Percentiles rank a stretch among this genome's conserved stretches.
Conservation (phyloP, 1,140 invertebrate genomes). For the Drosophila biarmipes region DNA sequence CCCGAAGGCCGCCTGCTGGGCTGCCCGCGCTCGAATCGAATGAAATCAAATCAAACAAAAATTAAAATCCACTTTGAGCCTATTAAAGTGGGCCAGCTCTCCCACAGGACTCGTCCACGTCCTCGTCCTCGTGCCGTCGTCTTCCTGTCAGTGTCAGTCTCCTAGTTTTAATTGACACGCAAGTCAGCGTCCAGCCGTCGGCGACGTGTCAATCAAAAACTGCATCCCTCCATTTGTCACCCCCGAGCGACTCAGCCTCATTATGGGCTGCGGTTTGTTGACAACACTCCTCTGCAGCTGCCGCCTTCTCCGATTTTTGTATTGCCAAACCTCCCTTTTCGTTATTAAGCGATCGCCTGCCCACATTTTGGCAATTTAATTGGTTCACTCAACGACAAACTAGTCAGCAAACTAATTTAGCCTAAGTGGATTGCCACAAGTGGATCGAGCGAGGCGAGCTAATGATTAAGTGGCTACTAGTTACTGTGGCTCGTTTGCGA, state of each 20-base stretch:
- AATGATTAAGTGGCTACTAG: conserved; percentile 17
- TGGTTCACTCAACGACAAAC: conserved; percentile 30
- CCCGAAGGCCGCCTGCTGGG: conserved; percentile 57
- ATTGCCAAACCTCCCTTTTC: conserved; percentile 24
- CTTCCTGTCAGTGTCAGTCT: conserved; percentile 54
- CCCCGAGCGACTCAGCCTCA: conserved; percentile 44
- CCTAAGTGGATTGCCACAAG: conserved; percentile 33
- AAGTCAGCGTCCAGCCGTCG: conserved; percentile 80
- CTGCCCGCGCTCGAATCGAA: conserved; percentile 58
- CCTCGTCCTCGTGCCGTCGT: not conserved
- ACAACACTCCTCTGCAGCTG: conserved; percentile 60
- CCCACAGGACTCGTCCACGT: conserved; percentile 23
- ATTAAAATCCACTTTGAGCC: conserved; percentile 84
- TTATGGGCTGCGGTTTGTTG: conserved; percentile 72
- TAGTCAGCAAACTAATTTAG: conserved; percentile 45
- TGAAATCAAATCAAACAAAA: conserved; percentile 79
- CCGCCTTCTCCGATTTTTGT: conserved; percentile 30
- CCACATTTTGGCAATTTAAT: conserved; percentile 44
- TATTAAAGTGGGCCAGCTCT: conserved; percentile 76
- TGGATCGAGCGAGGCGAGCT: conserved; percentile 26
- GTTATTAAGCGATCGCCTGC: conserved; percentile 26
- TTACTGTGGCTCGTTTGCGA: not conserved
- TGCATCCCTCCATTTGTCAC: conserved; percentile 41
- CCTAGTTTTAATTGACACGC: conserved; percentile 80
- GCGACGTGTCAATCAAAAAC: conserved; percentile 80